Evolutionary conservation across 2,888 invertebrate species (phyloP).

Genomic region (Phyto melanocephala): DNA sequence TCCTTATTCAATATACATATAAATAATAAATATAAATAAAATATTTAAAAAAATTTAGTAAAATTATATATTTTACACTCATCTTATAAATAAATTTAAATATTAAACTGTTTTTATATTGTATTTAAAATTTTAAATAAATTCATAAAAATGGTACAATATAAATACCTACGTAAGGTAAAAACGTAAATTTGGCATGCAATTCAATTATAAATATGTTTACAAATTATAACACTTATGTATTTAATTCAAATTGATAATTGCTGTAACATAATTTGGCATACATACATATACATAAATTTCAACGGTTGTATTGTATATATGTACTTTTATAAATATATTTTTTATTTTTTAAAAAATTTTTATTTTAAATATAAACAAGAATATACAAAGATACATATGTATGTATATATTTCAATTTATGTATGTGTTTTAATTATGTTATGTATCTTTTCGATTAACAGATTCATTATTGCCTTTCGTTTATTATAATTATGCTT

Average conservation of each 20-base stretch:
- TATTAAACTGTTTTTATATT: background rate
- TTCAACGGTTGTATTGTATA: too few species aligned
- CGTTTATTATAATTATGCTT: constrained; percentile 16
- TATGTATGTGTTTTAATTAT: too few species aligned
- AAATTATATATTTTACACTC: too few species aligned
- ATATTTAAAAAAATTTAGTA: too few species aligned
- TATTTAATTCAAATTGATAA: background rate
- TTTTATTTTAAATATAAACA: too few species aligned
- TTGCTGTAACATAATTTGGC: constrained; percentile 7
- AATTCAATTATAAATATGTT: constrained; percentile 9
- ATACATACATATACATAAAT: background rate
- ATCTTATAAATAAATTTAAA: background rate
- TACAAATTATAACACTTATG: constrained; percentile 6
- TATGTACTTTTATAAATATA: background rate
- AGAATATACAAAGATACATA: too few species aligned
- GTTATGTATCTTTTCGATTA: too few species aligned
- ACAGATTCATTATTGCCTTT: background rate
- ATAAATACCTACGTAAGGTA: background rate
- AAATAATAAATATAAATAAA: constrained; percentile 8
- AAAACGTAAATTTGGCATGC: constrained; percentile 57
- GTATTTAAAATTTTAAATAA: background rate
- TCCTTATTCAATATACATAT: too few species aligned
- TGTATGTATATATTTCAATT: too few species aligned
- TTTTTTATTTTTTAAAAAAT: background rate
- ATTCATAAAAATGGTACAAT: too few species aligned